A percentile compares a stretch with the other conserved stretches of the same genome.
These are phyloP conservation scores for Cossypha caffra DNA, from an alignment of 2,797 vertebrate species.

Conservation along the genomic window DNA sequence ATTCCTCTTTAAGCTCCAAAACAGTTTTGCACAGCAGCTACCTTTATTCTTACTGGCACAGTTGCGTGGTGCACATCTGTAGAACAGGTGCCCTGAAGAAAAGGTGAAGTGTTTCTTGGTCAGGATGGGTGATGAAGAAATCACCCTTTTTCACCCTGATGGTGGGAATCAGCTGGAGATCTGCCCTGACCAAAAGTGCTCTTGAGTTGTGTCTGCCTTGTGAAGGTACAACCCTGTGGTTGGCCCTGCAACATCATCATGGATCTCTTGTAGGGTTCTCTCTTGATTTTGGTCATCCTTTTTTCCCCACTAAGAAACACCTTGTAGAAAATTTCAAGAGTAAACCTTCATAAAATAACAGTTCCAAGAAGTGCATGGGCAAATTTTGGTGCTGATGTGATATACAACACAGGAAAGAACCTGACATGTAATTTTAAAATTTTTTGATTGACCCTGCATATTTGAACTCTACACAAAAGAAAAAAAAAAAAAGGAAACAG, in stretches of 20 bases:
- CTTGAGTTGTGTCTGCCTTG: not conserved
- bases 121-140: not conserved
- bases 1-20: not conserved
- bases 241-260: not conserved
- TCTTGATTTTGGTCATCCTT: not conserved
- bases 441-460: not conserved
- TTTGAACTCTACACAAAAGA: not conserved
- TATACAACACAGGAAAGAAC: not conserved
- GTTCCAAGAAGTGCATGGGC: not conserved
- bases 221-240: too few species aligned
- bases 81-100: not conserved
- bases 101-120: not conserved
- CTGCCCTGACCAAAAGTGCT: not conserved
- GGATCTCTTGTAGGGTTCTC: not conserved
- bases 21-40: not conserved
- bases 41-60: not conserved
- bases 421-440: not conserved
- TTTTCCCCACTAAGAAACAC: rapidly evolving
- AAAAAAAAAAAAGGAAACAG: not conserved
- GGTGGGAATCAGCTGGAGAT: not conserved
- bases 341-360: not conserved
- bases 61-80: not conserved
- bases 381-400: not conserved
- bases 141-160: rapidly evolving
- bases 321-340: not conserved